Conservation (phyloP, 2,113 vertebrate genomes). For the Ciconia boyciana region DNA sequence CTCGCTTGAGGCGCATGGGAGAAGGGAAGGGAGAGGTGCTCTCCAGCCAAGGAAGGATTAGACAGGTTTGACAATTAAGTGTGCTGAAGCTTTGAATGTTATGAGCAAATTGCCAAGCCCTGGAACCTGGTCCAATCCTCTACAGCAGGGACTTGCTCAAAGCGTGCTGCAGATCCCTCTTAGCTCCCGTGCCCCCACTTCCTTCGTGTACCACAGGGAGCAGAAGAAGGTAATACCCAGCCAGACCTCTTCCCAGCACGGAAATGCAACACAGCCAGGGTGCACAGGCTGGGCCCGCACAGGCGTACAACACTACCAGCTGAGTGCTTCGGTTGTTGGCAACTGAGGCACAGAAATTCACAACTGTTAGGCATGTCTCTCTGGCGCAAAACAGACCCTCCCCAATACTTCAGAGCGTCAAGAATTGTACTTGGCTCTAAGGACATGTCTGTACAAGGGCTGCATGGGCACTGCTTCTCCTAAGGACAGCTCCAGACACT, state of each 20-base stretch:
- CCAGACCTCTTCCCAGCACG: background rate
- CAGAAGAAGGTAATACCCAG: too few relatives aligned
- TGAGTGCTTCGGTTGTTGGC: background rate
- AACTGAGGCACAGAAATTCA: background rate
- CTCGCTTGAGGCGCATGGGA: fast-evolving
- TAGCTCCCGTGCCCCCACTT: fast-evolving
- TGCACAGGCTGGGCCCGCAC: background rate
- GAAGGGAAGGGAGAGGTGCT: background rate
- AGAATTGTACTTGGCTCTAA: background rate
- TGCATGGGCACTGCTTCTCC: background rate
- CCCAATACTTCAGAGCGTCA: background rate
- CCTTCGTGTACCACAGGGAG: background rate
- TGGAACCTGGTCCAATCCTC: background rate
- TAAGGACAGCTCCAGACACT: background rate
- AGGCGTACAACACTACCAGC: background rate
- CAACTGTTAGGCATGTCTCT: background rate
- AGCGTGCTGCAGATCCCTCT: background rate
- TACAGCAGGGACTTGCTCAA: background rate
- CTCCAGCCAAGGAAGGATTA: background rate
- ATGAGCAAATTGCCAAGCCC: background rate
- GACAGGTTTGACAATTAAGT: background rate
- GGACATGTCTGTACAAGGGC: background rate
- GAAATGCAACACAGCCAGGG: background rate
- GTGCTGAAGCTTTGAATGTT: background rate
- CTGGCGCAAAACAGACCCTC: background rate